A percentile compares a stretch with the other conserved stretches of the same genome.
Evolutionary conservation across 2,113 vertebrate species (phyloP).

Genomic region (Porphyrio hochstetteri): DNA sequence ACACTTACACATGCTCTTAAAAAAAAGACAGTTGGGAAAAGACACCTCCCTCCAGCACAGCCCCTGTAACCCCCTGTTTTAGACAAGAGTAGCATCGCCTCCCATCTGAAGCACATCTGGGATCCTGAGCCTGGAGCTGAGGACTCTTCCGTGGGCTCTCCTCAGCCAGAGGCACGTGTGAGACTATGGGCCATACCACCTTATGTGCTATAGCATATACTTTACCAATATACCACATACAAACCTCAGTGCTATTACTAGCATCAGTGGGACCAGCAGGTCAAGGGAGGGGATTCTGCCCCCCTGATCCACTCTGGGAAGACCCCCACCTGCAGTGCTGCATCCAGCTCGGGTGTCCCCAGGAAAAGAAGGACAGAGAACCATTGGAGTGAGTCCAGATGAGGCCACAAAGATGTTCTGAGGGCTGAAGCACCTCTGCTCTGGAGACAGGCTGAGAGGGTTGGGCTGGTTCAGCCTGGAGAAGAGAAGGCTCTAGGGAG

Average conservation of each 20-base stretch:
- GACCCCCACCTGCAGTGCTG: neutral
- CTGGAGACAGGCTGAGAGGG: too few species aligned
- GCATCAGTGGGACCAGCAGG: neutral
- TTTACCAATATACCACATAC: neutral
- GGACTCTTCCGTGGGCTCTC: neutral
- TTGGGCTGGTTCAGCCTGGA: too few species aligned
- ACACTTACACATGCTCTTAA: neutral
- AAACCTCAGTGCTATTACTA: neutral
- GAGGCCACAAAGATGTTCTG: too few species aligned
- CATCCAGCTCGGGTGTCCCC: neutral
- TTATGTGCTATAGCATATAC: too few species aligned
- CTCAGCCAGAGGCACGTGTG: neutral
- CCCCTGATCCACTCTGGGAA: rapidly evolving
- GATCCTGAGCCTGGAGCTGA: neutral
- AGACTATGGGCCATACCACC: rapidly evolving
- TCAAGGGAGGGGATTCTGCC: rapidly evolving
- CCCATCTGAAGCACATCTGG: neutral
- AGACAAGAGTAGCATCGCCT: neutral
- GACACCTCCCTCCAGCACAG: neutral
- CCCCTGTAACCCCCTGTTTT: neutral
- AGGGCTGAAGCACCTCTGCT: too few species aligned
- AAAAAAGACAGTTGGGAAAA: neutral
- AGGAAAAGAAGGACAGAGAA: too few species aligned
- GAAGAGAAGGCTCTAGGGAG: too few species aligned
- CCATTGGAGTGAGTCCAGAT: neutral